phyloP scores from a whole-genome alignment of 2,113 vertebrate genomes.

The Corvus hawaiiensis region DNA sequence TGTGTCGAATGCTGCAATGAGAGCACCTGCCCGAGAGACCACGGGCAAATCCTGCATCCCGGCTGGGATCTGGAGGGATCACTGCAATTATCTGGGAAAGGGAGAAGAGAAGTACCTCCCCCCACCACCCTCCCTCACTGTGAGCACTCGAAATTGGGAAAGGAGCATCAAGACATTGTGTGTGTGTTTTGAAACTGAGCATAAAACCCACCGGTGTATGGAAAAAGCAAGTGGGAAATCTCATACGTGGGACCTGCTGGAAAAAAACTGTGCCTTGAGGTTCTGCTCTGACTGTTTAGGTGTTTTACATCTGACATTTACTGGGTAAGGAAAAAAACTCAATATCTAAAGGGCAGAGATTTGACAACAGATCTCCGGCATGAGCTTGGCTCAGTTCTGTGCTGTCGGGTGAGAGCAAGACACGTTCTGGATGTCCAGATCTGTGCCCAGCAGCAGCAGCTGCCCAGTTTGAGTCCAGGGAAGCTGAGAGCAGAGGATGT shows the following conservation, averaged over 20 bases:
- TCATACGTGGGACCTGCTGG: not conserved
- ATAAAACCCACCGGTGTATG: not conserved
- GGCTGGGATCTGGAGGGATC: not conserved
- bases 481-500: not conserved
- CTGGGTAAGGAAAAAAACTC: not conserved
- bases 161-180: not conserved
- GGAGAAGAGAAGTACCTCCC: not conserved
- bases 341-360: not conserved
- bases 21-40: not conserved
- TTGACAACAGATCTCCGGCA: not conserved
- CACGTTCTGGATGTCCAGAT: not conserved
- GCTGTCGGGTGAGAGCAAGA: not conserved
- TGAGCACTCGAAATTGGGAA: not conserved
- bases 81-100: not conserved
- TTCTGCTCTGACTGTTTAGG: not conserved
- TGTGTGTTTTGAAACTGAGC: not conserved
- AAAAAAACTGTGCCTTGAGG: not conserved
- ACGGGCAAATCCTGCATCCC: not conserved
- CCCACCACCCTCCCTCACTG: not conserved
- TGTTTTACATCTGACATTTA: not conserved
- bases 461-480: not conserved
- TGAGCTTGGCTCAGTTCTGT: not conserved
- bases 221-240: not conserved
- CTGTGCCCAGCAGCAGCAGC: not conserved
- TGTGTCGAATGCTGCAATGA: not conserved